These are phyloP conservation scores for Carcinoscorpius rotundicauda DNA, from an alignment of 1,140 invertebrate genomes.

Conservation along the genomic window DNA sequence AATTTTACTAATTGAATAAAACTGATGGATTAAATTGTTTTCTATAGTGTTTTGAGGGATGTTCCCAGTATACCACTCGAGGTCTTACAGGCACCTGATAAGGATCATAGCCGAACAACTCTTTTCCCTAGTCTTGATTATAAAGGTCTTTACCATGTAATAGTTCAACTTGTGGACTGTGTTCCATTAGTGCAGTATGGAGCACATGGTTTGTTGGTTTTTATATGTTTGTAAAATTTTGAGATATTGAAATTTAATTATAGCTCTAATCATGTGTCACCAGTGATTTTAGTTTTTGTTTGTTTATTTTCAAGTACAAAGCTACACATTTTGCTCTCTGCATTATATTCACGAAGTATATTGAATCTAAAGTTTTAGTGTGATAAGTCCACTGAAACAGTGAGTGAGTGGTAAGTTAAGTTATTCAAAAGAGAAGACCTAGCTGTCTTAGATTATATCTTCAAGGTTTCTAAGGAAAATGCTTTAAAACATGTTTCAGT, in stretches of 20 bases:
- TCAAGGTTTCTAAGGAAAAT: no score
- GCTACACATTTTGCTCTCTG: no score
- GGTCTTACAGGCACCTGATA: constrained; percentile 69
- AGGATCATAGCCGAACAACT: constrained; percentile 69
- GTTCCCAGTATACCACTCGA: constrained; percentile 79
- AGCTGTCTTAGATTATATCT: no score
- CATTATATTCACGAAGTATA: no score
- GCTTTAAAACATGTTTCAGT: no score
- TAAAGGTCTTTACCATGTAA: constrained; percentile 75
- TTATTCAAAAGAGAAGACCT: no score
- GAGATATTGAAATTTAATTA: no score
- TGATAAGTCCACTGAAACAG: no score
- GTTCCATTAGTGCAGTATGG: constrained; percentile 70
- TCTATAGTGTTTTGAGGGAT: constrained; percentile 82
- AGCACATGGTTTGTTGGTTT: constrained; percentile 48
- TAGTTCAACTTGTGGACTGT: constrained; percentile 69
- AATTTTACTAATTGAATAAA: constrained; percentile 1
- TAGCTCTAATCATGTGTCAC: no score
- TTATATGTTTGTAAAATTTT: not conserved
- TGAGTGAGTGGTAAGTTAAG: no score
- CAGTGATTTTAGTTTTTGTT: not conserved
- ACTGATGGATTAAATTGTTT: constrained; percentile 8
- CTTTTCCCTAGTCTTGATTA: constrained; percentile 93
- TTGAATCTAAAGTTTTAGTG: no score
- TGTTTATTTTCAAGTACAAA: no score